Conservation (phyloP, 2,888 invertebrate genomes). For the Hemaris fuciformis region DNA sequence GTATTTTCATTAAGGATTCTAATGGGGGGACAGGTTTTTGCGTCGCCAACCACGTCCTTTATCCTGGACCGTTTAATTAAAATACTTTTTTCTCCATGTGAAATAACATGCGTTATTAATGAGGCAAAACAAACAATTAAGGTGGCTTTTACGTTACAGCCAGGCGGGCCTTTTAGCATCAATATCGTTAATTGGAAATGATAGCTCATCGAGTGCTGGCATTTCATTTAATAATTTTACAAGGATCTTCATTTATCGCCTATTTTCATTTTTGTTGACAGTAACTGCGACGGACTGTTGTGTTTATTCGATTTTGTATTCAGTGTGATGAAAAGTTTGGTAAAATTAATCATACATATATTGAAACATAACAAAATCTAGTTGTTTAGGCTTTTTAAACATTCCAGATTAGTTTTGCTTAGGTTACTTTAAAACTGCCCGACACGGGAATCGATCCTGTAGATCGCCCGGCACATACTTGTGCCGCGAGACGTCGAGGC, state of each 20-base stretch:
- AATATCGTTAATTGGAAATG: constrained; percentile 8
- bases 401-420: too few species aligned
- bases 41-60: background rate
- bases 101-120: background rate
- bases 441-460: too few species aligned
- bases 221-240: constrained; percentile 22
- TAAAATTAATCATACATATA: too few species aligned
- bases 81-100: background rate
- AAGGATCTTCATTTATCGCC: constrained; percentile 7
- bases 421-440: too few species aligned
- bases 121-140: constrained; percentile 3
- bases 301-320: too few species aligned
- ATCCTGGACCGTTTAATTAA: background rate
- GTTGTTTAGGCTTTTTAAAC: too few species aligned
- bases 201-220: constrained; percentile 7
- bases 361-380: too few species aligned
- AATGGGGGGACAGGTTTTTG: constrained; percentile 1
- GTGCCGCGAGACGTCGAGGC: too few species aligned
- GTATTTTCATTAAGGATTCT: constrained; percentile 23
- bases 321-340: too few species aligned
- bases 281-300: too few species aligned
- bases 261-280: background rate
- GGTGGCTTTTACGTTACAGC: background rate
- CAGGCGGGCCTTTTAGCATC: background rate
- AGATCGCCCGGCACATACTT: too few species aligned